Percentiles rank a stretch among this genome's conserved stretches.
These are phyloP conservation scores for Lynx canadensis DNA, from an alignment of 2,113 vertebrate genomes.

Conservation along the genomic window DNA sequence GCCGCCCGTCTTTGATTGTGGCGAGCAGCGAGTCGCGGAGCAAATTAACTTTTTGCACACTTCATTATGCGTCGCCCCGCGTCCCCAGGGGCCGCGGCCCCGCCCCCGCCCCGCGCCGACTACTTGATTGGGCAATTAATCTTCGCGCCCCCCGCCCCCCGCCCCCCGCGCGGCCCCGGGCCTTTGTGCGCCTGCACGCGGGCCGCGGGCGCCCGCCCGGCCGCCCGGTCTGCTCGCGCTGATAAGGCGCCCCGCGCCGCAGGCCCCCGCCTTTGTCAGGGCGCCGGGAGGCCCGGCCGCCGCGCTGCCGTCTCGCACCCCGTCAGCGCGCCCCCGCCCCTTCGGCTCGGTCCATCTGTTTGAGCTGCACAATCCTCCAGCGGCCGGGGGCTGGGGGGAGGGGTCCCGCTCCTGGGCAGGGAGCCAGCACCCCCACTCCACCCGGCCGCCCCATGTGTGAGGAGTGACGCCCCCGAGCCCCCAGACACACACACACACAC, in stretches of 20 bases:
- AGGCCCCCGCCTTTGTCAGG: conserved; percentile 88
- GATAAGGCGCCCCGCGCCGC: conserved; percentile 88
- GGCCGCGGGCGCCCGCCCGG: conserved; percentile 39
- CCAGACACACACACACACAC: background rate
- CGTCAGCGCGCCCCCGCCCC: conserved; percentile 85
- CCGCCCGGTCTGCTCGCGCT: conserved; percentile 81
- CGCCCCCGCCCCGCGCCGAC: conserved; percentile 75
- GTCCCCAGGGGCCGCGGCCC: conserved; percentile 86
- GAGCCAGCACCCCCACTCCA: conserved; percentile 65
- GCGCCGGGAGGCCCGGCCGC: conserved; percentile 73
- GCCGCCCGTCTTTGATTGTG: conserved; percentile 76
- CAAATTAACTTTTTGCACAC: conserved; percentile 94
- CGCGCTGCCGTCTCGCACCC: conserved; percentile 76
- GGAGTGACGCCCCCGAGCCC: background rate
- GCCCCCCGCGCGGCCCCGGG: conserved; percentile 85
- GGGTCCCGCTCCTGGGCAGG: conserved; percentile 67
- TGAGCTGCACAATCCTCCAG: conserved; percentile 89
- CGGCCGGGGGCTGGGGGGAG: conserved; percentile 71
- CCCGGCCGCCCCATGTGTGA: conserved; percentile 63
- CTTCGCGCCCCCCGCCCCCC: conserved; percentile 84
- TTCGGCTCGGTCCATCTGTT: conserved; percentile 94
- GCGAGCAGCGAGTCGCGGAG: conserved; percentile 90
- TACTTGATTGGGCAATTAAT: conserved; percentile 90
- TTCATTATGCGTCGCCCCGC: conserved; percentile 89
- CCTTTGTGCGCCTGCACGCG: conserved; percentile 80